These are phyloP conservation scores for Guaruba guarouba DNA, from an alignment of 2,113 vertebrate species.

Conservation along the genomic window DNA sequence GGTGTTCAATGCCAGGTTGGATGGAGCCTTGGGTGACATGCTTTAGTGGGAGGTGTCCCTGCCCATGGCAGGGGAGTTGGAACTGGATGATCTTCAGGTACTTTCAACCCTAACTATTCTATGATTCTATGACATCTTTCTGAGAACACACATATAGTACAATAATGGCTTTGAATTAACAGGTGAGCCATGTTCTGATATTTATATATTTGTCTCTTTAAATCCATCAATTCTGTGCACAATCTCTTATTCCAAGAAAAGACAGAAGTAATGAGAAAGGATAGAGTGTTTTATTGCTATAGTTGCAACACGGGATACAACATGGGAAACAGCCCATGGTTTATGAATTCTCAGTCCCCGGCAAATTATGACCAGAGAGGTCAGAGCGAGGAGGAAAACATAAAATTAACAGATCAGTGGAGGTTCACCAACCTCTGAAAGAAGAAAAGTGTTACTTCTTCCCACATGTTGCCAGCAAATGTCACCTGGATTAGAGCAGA, in stretches of 20 bases:
- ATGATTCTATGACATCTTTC: not conserved
- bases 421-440: not conserved
- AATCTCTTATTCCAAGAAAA: not conserved
- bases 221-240: not conserved
- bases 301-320: not conserved
- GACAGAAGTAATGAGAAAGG: not conserved
- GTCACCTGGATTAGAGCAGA: not conserved
- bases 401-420: not conserved
- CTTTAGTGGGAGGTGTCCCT: no score
- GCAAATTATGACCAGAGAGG: not conserved
- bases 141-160: not conserved
- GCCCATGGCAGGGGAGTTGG: no score
- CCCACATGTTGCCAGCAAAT: not conserved
- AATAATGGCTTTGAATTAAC: not conserved
- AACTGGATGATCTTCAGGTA: no score
- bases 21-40: no score
- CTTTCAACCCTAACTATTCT: no score
- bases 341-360: not conserved
- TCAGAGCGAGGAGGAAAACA: not conserved
- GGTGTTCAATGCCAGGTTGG: no score
- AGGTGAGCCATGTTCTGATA: not conserved
- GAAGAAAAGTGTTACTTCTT: not conserved
- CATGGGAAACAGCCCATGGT: rapidly evolving
- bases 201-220: not conserved
- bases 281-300: not conserved